Base-by-base conservation (phyloP, 1,140 invertebrate species). In the Aphelenchoides besseyi region DNA sequence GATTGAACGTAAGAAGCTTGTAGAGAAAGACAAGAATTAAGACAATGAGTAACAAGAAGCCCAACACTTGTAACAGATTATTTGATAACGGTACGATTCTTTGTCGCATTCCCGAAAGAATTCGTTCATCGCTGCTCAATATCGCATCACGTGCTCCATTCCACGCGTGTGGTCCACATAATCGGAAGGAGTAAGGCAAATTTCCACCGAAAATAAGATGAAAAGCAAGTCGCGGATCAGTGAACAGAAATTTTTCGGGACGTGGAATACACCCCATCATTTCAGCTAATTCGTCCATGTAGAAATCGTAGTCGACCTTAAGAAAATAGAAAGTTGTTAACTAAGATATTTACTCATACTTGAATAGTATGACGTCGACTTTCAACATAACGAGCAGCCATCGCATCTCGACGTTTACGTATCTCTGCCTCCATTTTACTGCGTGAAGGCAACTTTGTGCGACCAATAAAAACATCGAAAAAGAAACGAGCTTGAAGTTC, bases 401-500 rank as follows among this genome's bases (percentile, higher is more conserved):
- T 62, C 30, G 54, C 48, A 18, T 36, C 41, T 41, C 52, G 61
- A 28, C 54, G 32, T 32, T 23, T 30, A 2, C 28, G 16, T n/a
- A 71, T 64, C 3, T 67, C 57, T 0, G 28, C 54, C 18, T 68
- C 33, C 76, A 77, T 77, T 57, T 68, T 62, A 8, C n/a, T 29
- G 26, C 26, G 18, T 2, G 18, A 16, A 1, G 76, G 77, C 23
- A 77, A 63, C 30, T 48, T 30, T 16, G 52, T 68, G 3, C 53
- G 41, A n/a, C 69, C 69, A 12, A 54, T 69, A 9, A 78, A 78
- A 55, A 53, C 63, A 12, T 74, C 72, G 55, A 76, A 78, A 59
- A 81, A 78, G 35, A 78, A 23, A 3, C 76, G 36, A 9, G 78
- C 82, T 76, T 89, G 88, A 54, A 88, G 83, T 77, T 89, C 88